A percentile compares a stretch with the other conserved stretches of the same genome.
phyloP scores from a whole-genome alignment of 2,888 invertebrate genomes.

The Epinotia brunnichana region DNA sequence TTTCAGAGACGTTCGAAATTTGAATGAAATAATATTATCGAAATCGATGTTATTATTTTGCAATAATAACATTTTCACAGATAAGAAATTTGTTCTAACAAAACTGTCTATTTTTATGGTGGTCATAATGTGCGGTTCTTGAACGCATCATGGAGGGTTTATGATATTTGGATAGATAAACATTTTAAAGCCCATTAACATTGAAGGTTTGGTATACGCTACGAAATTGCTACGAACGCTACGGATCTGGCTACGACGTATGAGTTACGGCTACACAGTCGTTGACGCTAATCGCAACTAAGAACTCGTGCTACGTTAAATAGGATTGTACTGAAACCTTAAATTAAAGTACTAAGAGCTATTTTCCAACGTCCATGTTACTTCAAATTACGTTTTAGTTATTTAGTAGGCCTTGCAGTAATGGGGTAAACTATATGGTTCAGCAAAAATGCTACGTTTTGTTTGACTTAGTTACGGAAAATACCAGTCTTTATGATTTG shows the following conservation, averaged over 20 bases:
- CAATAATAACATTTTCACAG: too few relatives aligned
- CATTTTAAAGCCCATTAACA: constrained; percentile 6
- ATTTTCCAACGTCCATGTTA: not conserved
- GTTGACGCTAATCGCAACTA: not conserved
- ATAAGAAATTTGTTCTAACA: too few relatives aligned
- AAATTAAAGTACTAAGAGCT: not conserved
- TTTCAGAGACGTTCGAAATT: too few relatives aligned
- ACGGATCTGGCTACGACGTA: constrained; percentile 8
- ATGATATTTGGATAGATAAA: too few relatives aligned
- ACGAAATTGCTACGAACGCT: constrained; percentile 8
- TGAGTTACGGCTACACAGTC: constrained; percentile 6
- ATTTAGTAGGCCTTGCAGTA: constrained; percentile 1
- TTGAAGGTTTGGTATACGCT: not conserved
- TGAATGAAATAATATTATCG: too few relatives aligned
- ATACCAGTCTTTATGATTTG: too few relatives aligned
- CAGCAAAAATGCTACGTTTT: not conserved
- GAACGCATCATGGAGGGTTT: too few relatives aligned
- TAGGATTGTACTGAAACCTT: not conserved
- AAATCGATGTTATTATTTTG: too few relatives aligned
- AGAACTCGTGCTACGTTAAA: not conserved
- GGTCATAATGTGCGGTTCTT: too few relatives aligned
- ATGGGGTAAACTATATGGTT: not conserved
- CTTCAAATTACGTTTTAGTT: not conserved
- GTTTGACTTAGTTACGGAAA: not conserved
- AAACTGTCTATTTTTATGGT: too few relatives aligned